Base-by-base conservation (phyloP, 2,888 invertebrate species). In the Criorhina ranunculi region DNA sequence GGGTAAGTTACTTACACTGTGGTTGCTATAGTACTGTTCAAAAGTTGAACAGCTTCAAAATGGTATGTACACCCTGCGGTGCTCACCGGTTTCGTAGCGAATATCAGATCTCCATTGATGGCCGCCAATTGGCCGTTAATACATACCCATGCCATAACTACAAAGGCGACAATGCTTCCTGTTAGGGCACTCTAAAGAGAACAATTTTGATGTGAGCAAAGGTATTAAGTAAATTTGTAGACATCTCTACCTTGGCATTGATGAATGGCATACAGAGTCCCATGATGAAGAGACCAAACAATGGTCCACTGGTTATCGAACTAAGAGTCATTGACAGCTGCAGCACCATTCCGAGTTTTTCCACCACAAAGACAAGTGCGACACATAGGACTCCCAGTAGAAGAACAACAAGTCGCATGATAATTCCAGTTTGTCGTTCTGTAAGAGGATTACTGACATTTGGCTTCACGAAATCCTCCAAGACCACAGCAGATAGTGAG, bases 401-500 rank as follows among this genome's bases (percentile, higher is more conserved):
- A 0, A 96, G 92, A 11, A 96, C 96, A 11, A 95, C 94, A 0
- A 94, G 89, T 88, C 95, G 95, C 89, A 96, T 93, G 3, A 96
- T 89, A 88, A 94, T 93, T 37, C 92, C 93, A 0, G 93, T 92
- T 83, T 93, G 93, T 24, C 90, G 91, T 15, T 93, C 92, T 2
- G 94, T 93, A 0, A 94, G 89, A 24, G 94, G 91, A 76, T 90
- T 91, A 81, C 93, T 94, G 62, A 94, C 92, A 86, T 94, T 93
- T 0, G 96, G 95, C 87, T 95, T 95, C 88, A 95, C 94, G 88
- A 96, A 93, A 89, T 96, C 96, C 92, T 96, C 96, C 37, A 95
- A 93, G 46, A 96, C 95, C 0, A 96, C 96, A 7, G 96, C 96
- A 1, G 96, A 94, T 94, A 96, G 94, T 0, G 96, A 96, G 89